These are phyloP conservation scores for Malthinus seriepunctatus DNA, from an alignment of 2,888 invertebrate genomes.

Conservation along the genomic window DNA sequence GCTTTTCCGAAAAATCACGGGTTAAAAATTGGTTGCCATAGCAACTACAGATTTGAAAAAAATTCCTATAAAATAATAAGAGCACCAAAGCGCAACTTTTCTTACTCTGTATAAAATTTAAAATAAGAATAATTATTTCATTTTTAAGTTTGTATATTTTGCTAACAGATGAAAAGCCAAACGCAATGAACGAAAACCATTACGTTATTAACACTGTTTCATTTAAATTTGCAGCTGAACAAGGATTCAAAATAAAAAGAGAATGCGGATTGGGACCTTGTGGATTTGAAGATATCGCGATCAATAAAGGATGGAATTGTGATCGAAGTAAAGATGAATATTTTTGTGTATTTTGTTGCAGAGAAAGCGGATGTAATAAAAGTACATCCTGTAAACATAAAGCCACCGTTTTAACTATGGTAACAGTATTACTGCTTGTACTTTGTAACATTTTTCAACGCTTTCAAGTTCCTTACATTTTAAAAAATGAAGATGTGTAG, in stretches of 20 bases:
- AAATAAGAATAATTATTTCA: no score
- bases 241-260: slow-evolving; percentile 50
- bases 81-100: no score
- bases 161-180: no score
- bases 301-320: slow-evolving; percentile 50
- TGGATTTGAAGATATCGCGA: slow-evolving; percentile 51
- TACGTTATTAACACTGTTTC: no score
- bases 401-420: slow-evolving; percentile 13
- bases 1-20: no score
- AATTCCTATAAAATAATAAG: no score
- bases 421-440: slow-evolving; percentile 17
- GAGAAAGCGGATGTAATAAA: slow-evolving; percentile 53
- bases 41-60: no score
- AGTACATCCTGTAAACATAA: slow-evolving; percentile 25
- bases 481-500: no score
- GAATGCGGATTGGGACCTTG: slow-evolving; percentile 57
- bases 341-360: slow-evolving; percentile 55
- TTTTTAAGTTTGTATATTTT: no score
- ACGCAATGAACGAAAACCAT: no score
- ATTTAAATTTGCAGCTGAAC: slow-evolving; percentile 44
- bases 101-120: no score
- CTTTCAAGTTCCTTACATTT: slow-evolving; percentile 34
- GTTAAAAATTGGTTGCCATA: no score
- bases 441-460: slow-evolving; percentile 29
- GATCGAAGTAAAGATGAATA: slow-evolving; percentile 52